Evolutionary conservation across 2,888 invertebrate species (phyloP), one percentile per base, ranked within the genome.

Genomic region (Gymnocheta viridis): DNA sequence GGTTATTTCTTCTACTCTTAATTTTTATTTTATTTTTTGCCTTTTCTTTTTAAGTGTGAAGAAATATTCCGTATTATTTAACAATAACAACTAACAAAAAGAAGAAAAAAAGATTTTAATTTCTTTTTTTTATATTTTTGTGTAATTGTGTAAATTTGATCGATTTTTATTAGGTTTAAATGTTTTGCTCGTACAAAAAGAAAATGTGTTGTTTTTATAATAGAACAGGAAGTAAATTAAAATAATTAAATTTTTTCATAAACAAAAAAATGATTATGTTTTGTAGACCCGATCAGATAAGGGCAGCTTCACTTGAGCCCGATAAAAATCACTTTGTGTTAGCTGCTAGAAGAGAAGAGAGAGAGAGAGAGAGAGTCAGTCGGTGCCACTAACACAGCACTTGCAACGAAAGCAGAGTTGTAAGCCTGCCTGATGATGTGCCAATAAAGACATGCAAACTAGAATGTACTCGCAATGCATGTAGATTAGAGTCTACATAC

Each of bases 1-100:
- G 17, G 17, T 47, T 44, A 4, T 73, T 74, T 73, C 38, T 67
- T 60, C 32, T 47, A 54, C 41, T 29, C 27, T 24, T 14, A 14
- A n/a, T n/a, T n/a, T n/a, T n/a, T n/a, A n/a, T n/a, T 62, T 49
- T 27, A 1, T 32, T 60, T 32, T 72, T 35, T 60, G 72, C 9
- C 64, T 77, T 67, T 54, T 38, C 17, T 56, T 47, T 56, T 56
- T 12, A 22, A 81, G 74, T 74, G 81, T 81, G 60, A 81, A 67
- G 67, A 67, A 67, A 81, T 74, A 81, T 73, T 80, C 32, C 73
- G 73, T 67, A 74, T 81, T 60, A 73, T 80, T 80, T 58, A 81
- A 74, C 67, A 80, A 58, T 51, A 51, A 81, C 51, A 58, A 80
- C 49, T 14, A 56, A 44, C 5, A 32, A 24, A 27, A 49, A 14